Base-by-base conservation (phyloP, 2,888 invertebrate genomes). In the Mythimna vitellina region DNA sequence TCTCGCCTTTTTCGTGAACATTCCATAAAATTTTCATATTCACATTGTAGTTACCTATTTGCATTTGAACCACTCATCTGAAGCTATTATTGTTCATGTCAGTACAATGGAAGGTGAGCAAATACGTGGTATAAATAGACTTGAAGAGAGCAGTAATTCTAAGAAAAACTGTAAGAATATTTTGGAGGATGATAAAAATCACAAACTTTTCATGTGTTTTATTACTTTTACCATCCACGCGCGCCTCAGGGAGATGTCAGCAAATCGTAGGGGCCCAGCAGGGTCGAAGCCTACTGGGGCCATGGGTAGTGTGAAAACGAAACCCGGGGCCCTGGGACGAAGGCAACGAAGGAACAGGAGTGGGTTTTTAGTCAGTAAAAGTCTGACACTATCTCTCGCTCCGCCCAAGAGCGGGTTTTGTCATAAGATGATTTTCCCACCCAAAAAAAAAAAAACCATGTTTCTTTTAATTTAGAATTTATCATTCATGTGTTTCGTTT, bases 21-120 rank as follows among this genome's bases (percentile, higher is more conserved):
- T 87, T 85, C 82, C 73, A 86, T 89, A 83, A 87, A 88, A 88
- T 83, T 87, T 91, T 87, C 84, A 81, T 69, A 77, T 80, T 69
- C 60, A 58, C 66, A 56, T 64, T 76, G 76, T 74, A 81, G 81
- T 82, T 75, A 75, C 66, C 71, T 75, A 82, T 86, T 87, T 85
- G 78, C 80, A 82, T 85, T 75, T 73, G 67, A 85, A 69, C 83
- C 72, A 73, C 78, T 75, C 73, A 73, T 67, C 64, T 80, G 42
- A 42, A 60, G 70, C 57, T 81, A 70, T 80, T 79, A 79, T 74
- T 70, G 70, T 62, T 74, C 61, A 0, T 65, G 57, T 70, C 38
- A 63, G 67, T 64, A 72, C 42, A 65, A 38, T 63, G 53, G 17
- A 22, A 79, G 57, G 73, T 66, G 61, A 72, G 42, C 64, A 51